Base-by-base conservation (phyloP, 2,113 vertebrate genomes). In the Macrotis lagotis region DNA sequence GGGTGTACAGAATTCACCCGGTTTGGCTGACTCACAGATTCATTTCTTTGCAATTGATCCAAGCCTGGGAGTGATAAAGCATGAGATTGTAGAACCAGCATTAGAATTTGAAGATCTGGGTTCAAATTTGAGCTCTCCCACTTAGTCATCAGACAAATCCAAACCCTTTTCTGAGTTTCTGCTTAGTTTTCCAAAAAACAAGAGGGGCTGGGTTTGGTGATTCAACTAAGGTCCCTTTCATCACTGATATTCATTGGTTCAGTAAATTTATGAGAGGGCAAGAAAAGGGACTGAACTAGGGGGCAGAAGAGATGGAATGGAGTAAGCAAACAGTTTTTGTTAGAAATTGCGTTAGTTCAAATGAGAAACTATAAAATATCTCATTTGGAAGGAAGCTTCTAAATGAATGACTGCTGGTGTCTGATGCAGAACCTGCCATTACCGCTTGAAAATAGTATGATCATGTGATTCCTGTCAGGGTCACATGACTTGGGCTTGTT, bases 241-340 rank as follows among this genome's bases (percentile, higher is more conserved):
- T 22, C 66, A 8, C 66, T 44, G 66, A 44, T 7, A 83, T 83
- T 83, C 66, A 83, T 83, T 83, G n/a, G 66, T 44, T 44, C 19
- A 44, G n/a, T 83, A n/a, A 51, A 91, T 95, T 97, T 96, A 91
- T n/a, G 44, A 94, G 93, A 55, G 90, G 96, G 90, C 93, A 88
- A 83, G 59, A 89, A 90, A 51, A 92, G 94, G 88, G 90, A n/a
- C 90, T 51, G 51, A 91, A 51, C 50, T 92, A 91, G 94, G 93
- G 89, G 53, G 55, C 92, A 89, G 66, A 24, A 66, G 53, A 97
- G 91, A 96, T 94, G 66, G 94, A 91, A 95, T 92, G 50, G 91
- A 91, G 90, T 94, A 55, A 89, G 96, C 92, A 90, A 96, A 83
- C 94, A 93, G 49, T 96, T 94, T 96, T 44, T 50, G 59, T 48